Conservation (phyloP, 1,140 invertebrate genomes). For the Heliothis virescens region DNA sequence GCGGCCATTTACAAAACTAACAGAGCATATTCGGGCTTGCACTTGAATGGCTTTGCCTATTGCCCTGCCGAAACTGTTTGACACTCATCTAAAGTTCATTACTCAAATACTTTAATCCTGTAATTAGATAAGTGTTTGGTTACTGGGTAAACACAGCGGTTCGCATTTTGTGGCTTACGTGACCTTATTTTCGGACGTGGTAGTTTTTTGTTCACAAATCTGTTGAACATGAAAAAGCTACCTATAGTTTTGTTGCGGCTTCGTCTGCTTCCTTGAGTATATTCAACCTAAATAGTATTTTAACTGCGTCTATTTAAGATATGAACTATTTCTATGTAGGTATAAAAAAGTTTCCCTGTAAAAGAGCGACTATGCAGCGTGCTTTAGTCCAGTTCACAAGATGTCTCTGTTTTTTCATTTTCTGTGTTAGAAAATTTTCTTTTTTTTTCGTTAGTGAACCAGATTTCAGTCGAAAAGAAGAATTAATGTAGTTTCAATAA, state of each 20-base stretch:
- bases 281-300: no score
- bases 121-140: slow-evolving; percentile 76
- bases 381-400: no score
- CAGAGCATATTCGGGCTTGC: slow-evolving; percentile 81
- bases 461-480: no score
- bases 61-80: slow-evolving; percentile 79
- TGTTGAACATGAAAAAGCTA: background rate
- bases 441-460: no score
- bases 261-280: no score
- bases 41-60: slow-evolving; percentile 82
- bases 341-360: no score
- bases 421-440: no score
- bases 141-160: slow-evolving; percentile 58
- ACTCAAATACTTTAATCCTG: slow-evolving; percentile 74
- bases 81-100: slow-evolving; percentile 81
- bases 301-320: no score
- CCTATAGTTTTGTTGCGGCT: background rate
- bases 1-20: slow-evolving; percentile 78
- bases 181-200: slow-evolving; percentile 37
- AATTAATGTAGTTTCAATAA: no score
- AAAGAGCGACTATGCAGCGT: no score
- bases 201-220: background rate
- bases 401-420: no score
- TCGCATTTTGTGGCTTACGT: slow-evolving; percentile 40
- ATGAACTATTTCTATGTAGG: no score